These are phyloP conservation scores for Trichechus manatus DNA, from an alignment of 2,113 vertebrate genomes.

Conservation along the genomic window DNA sequence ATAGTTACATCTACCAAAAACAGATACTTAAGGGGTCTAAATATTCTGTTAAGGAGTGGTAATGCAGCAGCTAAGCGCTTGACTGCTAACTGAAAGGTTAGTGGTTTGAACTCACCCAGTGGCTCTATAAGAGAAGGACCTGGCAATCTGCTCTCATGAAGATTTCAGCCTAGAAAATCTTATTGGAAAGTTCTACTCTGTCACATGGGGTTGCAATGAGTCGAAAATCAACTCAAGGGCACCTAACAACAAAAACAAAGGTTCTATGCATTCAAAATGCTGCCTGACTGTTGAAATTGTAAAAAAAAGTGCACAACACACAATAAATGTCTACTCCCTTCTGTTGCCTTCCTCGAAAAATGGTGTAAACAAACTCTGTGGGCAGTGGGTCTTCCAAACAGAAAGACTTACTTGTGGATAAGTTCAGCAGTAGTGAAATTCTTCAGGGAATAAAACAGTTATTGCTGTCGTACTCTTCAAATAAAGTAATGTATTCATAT, in stretches of 20 bases:
- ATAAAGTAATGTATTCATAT: conserved; percentile 20
- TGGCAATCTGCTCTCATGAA: too few relatives aligned
- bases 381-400: neutral
- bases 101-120: too few relatives aligned
- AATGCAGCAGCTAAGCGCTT: too few relatives aligned
- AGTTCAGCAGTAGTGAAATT: neutral
- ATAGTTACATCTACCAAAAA: neutral
- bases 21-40: neutral
- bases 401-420: conserved; percentile 1
- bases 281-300: neutral
- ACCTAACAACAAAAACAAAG: too few relatives aligned
- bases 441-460: conserved; percentile 50
- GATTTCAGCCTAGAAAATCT: too few relatives aligned
- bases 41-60: too few relatives aligned
- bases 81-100: too few relatives aligned
- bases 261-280: neutral
- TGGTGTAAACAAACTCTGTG: conserved; percentile 13
- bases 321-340: neutral
- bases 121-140: too few relatives aligned
- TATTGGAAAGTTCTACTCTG: too few relatives aligned
- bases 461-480: neutral
- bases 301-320: conserved; percentile 1
- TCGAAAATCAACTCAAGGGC: too few relatives aligned
- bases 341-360: neutral
- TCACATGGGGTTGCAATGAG: too few relatives aligned